Evolutionary conservation across 1,140 invertebrate genomes (phyloP).

Genomic region (Drosophila malerkotliana): DNA sequence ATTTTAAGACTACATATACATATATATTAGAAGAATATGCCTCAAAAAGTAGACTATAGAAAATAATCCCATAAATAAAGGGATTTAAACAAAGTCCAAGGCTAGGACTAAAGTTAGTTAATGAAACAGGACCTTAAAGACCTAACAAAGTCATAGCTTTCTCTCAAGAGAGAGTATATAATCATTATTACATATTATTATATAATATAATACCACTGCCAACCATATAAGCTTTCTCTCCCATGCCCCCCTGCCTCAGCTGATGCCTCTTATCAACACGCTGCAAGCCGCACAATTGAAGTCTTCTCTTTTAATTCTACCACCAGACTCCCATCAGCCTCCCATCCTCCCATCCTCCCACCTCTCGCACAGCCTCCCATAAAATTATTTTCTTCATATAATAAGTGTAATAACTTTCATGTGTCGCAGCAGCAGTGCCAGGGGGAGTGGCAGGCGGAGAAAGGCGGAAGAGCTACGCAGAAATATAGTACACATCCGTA

Average conservation of each 20-base stretch:
- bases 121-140: no score
- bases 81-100: no score
- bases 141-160: no score
- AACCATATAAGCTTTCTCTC: background rate
- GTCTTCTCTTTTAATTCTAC: constrained; percentile 78
- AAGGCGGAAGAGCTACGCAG: background rate
- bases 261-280: constrained; percentile 65
- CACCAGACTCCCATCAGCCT: background rate
- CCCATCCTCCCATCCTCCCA: constrained; percentile 2
- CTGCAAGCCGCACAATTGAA: constrained; percentile 74
- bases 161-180: constrained; percentile 20
- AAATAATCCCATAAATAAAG: background rate
- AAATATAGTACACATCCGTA: background rate
- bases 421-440: constrained; percentile 54
- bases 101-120: no score
- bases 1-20: constrained; percentile 45
- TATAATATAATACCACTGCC: constrained; percentile 47
- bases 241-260: constrained; percentile 25
- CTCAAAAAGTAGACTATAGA: background rate
- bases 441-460: background rate
- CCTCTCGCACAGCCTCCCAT: constrained; percentile 15
- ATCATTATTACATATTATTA: constrained; percentile 75
- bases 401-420: constrained; percentile 82
- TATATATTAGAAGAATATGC: background rate
- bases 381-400: constrained; percentile 81